A percentile compares a stretch with the other conserved stretches of the same genome.
phyloP scores from a whole-genome alignment of 2,797 vertebrate species.

The Nyctalus aviator region DNA sequence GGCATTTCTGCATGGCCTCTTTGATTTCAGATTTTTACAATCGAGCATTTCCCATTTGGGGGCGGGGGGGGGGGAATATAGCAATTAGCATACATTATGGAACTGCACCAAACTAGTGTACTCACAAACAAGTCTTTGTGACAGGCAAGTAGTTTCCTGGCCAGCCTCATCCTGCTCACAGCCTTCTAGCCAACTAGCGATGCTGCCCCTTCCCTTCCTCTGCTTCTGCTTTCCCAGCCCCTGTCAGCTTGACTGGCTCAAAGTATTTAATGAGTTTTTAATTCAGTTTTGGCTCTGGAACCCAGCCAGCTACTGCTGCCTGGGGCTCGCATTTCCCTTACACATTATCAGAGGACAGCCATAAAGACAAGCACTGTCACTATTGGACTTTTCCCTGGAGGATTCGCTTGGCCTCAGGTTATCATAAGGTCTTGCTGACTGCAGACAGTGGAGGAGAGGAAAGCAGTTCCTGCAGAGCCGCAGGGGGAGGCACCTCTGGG shows the following conservation, averaged over 20 bases:
- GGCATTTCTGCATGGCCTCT: constrained; percentile 52
- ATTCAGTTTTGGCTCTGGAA: constrained; percentile 75
- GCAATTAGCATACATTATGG: constrained; percentile 64
- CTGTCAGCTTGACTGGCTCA: constrained; percentile 56
- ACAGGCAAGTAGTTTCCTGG: constrained; percentile 31
- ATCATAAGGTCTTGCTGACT: not conserved
- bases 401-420: not conserved
- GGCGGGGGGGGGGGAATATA: not conserved
- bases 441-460: not conserved
- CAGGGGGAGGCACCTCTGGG: not conserved
- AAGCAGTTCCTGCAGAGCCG: not conserved
- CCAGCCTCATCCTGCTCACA: not conserved
- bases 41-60: not conserved
- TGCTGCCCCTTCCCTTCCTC: constrained; percentile 23
- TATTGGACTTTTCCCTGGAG: constrained; percentile 49
- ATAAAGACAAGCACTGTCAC: constrained; percentile 8
- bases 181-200: constrained; percentile 57
- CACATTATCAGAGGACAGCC: not conserved
- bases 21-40: constrained; percentile 61
- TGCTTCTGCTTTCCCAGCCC: not conserved
- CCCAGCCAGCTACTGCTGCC: not conserved
- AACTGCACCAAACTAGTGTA: not conserved
- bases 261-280: constrained; percentile 78
- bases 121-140: not conserved
- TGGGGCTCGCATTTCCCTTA: constrained; percentile 64